Evolutionary conservation across 2,113 vertebrate genomes (phyloP).

Genomic region (Rynchops niger): DNA sequence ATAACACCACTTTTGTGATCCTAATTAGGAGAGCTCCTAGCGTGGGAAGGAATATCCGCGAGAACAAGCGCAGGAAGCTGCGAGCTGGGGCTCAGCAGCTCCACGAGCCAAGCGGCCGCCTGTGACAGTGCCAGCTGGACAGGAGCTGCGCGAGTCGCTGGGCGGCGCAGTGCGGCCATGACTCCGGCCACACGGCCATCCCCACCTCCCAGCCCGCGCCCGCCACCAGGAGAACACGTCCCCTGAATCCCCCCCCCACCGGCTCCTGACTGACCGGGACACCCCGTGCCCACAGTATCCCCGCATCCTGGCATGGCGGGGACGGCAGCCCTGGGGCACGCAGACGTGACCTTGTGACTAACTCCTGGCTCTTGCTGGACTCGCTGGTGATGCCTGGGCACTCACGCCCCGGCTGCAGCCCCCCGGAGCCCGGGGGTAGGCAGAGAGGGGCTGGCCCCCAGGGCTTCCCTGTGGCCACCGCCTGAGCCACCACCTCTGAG

Average conservation of each 20-base stretch:
- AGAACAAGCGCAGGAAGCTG: neutral
- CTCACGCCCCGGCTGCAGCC: neutral
- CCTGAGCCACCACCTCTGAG: too few relatives aligned
- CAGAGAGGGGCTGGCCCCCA: neutral
- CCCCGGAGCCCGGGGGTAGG: neutral
- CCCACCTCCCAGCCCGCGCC: neutral
- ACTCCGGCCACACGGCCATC: neutral
- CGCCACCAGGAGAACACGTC: too few relatives aligned
- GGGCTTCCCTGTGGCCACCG: neutral
- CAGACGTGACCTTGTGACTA: accelerated
- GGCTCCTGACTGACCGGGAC: neutral
- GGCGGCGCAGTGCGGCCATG: accelerated
- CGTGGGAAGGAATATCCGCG: neutral
- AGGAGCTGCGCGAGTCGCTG: neutral
- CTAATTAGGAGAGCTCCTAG: neutral
- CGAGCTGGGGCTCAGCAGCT: neutral
- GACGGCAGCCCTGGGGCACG: neutral
- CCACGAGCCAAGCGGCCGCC: neutral
- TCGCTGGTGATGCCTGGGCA: neutral
- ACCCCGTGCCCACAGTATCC: neutral
- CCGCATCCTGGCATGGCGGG: accelerated
- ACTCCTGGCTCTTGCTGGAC: neutral
- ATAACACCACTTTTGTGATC: neutral
- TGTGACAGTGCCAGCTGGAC: neutral
- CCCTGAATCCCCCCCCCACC: too few relatives aligned